phyloP scores from a whole-genome alignment of 2,888 invertebrate genomes.

The Stenolophus ochropezus region DNA sequence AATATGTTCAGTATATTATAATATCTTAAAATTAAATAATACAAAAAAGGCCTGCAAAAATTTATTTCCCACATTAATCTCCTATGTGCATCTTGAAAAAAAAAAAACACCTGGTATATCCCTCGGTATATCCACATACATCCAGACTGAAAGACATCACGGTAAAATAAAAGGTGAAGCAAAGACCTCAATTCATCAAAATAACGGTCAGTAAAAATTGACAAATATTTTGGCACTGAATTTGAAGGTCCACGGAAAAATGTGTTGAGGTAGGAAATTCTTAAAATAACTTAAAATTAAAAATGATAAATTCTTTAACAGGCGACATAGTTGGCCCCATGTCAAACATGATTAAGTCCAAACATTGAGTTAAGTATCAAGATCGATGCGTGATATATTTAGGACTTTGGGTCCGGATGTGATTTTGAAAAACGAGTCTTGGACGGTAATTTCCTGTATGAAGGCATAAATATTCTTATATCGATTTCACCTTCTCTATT shows the following conservation, averaged over 20 bases:
- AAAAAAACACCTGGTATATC: no score
- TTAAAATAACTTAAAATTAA: neutral
- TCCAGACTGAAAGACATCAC: no score
- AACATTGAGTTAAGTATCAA: neutral
- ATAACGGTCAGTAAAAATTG: neutral
- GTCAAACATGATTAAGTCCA: neutral
- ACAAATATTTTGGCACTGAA: neutral
- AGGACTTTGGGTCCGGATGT: neutral
- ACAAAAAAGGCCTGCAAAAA: no score
- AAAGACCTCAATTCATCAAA: no score
- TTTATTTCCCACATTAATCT: no score
- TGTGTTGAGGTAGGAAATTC: neutral
- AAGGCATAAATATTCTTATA: slow-evolving; percentile 29
- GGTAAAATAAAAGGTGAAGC: no score
- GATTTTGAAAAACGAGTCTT: slow-evolving; percentile 19
- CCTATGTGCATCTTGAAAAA: no score
- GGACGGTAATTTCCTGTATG: slow-evolving; percentile 5
- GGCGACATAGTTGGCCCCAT: neutral
- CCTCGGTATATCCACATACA: no score
- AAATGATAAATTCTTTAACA: neutral
- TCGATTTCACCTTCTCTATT: neutral
- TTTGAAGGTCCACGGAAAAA: neutral
- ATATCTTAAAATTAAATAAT: no score
- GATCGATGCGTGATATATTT: slow-evolving; percentile 9
- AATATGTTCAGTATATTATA: no score